Evolutionary conservation across 2,888 invertebrate species (phyloP), one percentile per base, ranked within the genome.

Genomic region (Thera britannica): DNA sequence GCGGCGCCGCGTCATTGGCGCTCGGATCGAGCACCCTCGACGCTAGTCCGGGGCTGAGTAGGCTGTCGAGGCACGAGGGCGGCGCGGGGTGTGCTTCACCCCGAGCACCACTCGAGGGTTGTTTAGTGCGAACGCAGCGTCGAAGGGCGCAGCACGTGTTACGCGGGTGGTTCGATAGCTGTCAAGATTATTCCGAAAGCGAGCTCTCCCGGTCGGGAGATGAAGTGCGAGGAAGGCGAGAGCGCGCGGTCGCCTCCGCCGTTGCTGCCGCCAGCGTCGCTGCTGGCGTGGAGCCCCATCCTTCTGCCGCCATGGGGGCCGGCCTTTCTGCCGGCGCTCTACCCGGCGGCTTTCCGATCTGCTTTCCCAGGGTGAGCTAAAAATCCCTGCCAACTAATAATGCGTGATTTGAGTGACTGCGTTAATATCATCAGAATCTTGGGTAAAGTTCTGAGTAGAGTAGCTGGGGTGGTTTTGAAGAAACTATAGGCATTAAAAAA

Each of bases 251-350:
- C 90, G 77, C 90, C 88, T 77, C 86, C 86, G 84, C 92, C 92
- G 81, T 88, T 90, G 81, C 86, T 92, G 81, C 95, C 94, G 72
- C 94, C 94, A 65, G 94, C 95, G n/a, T 96, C 96, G 66, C 94
- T 96, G 83, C 88, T 96, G 83, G 96, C 96, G 23, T 96, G 96
- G 96, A 96, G 96, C 80, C 97, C 97, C 56, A 95, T 96, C 72
- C 87, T 97, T 80, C 89, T 97, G 85, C 96, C 96, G 77, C 96
- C 96, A 35, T 97, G 96, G 96, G 96, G 96, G 63, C 96, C 96
- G 76, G 96, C 96, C 51, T 93, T 96, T 72, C 82, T 96, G 76
- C 96, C 96, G 73, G 96, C 96, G 72, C 96, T 95, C 84, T 97
- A 95, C 90, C 96, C 95, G 81, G 96, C 96, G 71, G 95, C 96